Conservation (phyloP, 2,113 vertebrate genomes). For the Paramormyrops kingsleyae region DNA sequence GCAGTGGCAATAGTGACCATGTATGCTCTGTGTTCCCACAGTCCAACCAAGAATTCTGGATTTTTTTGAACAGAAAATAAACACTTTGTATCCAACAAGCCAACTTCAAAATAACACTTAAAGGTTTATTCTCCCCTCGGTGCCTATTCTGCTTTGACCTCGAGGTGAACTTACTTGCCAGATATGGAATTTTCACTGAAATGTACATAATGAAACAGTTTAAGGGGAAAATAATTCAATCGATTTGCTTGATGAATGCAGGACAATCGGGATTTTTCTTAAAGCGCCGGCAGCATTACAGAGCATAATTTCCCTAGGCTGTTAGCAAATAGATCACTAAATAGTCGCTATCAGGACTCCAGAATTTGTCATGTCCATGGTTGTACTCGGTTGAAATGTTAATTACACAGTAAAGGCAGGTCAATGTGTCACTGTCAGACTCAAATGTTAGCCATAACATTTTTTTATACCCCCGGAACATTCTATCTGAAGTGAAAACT, state of each 20-base stretch:
- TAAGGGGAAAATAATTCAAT: background rate
- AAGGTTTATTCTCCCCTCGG: background rate
- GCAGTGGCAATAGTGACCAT: conserved; percentile 5
- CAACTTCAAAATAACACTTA: background rate
- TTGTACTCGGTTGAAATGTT: background rate
- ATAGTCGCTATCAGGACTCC: background rate
- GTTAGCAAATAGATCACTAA: background rate
- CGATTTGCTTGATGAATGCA: background rate
- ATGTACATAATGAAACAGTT: background rate
- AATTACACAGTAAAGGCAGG: background rate
- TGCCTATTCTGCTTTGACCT: background rate
- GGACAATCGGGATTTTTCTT: background rate
- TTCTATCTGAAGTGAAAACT: background rate
- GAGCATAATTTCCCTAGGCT: background rate
- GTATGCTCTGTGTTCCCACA: background rate
- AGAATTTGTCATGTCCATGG: background rate
- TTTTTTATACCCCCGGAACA: background rate
- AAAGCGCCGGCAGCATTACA: background rate
- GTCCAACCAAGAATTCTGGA: background rate
- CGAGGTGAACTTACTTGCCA: background rate
- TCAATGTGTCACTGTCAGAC: background rate
- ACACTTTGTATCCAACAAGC: background rate
- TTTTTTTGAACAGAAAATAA: conserved; percentile 1
- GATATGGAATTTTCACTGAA: background rate
- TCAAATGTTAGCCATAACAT: background rate